Base-by-base conservation (phyloP, 2,797 vertebrate genomes). In the Lagorchestes hirsutus region DNA sequence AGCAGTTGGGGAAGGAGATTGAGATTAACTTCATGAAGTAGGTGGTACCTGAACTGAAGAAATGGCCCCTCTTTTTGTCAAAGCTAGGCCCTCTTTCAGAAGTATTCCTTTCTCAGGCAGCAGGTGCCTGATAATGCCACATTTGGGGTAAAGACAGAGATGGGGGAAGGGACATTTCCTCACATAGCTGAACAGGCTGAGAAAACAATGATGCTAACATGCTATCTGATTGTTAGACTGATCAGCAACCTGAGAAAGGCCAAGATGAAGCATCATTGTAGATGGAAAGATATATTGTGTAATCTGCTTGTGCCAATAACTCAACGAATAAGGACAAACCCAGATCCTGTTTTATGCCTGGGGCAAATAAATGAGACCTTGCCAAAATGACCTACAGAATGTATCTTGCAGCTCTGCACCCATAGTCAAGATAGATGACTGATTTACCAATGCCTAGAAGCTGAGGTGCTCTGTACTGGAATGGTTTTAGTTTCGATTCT, bases 221-320 rank as follows among this genome's bases (percentile, higher is more conserved):
- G 74, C 12, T 29, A 52, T 95, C 4, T 0, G 24, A 34, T 96
- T 90, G 93, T 56, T 40, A 24, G 82, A 97, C 95, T 56, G 91
- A 52, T 4, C 16, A 82, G 62, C 31, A 22, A 92, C 93, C 91
- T 62, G 50, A 54, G 58, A 95, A 91, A 96, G 54, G 0, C 4
- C 50, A 74, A 95, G 55, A 95, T 92, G 91, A 96, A 58, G 52
- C 46, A 90, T 12, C 22, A 27, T 94, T 59, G 93, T 22, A 29
- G 27, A 40, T 4, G 94, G 91, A 97, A 96, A 96, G 5, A 5
- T 93, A 55, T 95, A 91, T 27, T 96, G 34, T 92, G 40, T 58
- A 95, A 55, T 95, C 93, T 96, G 87, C 13, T 97, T 91, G 40
- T 67, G 24, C 31, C 96, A 98, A 96, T 90, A 0, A 92, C n/a